Base-by-base conservation (phyloP, 2,797 vertebrate species). In the Chelon labrosus region DNA sequence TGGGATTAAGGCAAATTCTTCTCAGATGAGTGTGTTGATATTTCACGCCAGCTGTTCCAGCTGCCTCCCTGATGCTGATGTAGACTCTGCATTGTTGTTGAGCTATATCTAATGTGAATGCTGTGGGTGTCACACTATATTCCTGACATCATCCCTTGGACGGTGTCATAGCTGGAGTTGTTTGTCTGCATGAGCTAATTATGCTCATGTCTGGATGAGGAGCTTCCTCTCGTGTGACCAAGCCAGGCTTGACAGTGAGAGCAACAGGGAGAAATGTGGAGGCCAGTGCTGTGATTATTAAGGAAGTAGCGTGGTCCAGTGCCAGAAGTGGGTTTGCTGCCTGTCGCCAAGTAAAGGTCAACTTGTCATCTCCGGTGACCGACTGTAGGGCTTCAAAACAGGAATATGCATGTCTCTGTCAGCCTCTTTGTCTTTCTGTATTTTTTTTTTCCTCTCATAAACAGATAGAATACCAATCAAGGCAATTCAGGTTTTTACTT, bases 401-500 rank as follows among this genome's bases (percentile, higher is more conserved):
- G 55, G 52, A 85, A 79, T 64, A 52, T 52, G 63, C 77, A 37
- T 12, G 19, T 47, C 53, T 76, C 52, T 46, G 58, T 66, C 75
- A 13, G 50, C 59, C 55, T 84, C 51, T 54, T 70, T 56, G 49
- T 67, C 71, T 79, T 56, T 72, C 31, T 60, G 20, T 66, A 27
- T 73, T 75, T 89, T 70, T 84, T 27, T 27, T 27, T 27, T 56
- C 61, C 39, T 73, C 63, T 85, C 49, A 62, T 73, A 46, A 78
- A 79, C 37, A 66, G 54, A 87, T 57, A 72, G 58, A 74, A 41
- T 56, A 47, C 59, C 73, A 59, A 65, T 81, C 65, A 22, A 65
- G 62, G 65, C 70, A 59, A 71, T 77, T 77, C 71, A 77, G 82
- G 73, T 79, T 89, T 87, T 58, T 74, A 70, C 85, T 85, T 91